Conservation (phyloP, 2,797 vertebrate genomes). For the Myotis daubentonii region DNA sequence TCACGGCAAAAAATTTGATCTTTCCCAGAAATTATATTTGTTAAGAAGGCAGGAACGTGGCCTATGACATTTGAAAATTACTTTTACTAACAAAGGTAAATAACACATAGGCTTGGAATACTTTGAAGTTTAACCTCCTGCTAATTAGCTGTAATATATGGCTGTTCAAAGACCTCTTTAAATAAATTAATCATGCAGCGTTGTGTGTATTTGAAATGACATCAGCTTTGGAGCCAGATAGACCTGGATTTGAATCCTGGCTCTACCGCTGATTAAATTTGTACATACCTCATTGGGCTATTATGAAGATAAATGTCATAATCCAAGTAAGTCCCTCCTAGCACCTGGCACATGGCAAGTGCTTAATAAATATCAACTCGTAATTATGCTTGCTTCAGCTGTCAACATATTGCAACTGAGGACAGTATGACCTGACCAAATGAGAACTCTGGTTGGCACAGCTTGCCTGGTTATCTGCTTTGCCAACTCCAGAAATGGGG, state of each 20-base stretch:
- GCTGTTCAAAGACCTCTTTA: constrained; percentile 51
- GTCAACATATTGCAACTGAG: constrained; percentile 55
- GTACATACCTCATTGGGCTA: constrained; percentile 22
- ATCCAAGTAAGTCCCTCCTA: constrained; percentile 16
- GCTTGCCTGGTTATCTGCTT: constrained; percentile 28
- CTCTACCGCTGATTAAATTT: constrained; percentile 38
- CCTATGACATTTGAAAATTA: constrained; percentile 21
- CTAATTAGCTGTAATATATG: constrained; percentile 17
- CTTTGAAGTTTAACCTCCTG: constrained; percentile 51
- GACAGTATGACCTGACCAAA: constrained; percentile 50
- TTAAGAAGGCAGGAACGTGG: constrained; percentile 44
- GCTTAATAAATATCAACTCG: constrained; percentile 64
- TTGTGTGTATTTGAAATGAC: constrained; percentile 65
- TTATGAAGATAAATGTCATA: constrained; percentile 53
- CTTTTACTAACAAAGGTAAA: constrained; percentile 47
- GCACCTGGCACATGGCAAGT: constrained; percentile 48
- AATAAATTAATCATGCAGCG: constrained; percentile 61
- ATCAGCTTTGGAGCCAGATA: constrained; percentile 53
- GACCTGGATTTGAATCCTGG: constrained; percentile 61
- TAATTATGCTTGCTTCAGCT: constrained; percentile 60
- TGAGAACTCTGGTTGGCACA: constrained; percentile 39
- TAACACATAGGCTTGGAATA: constrained; percentile 32
- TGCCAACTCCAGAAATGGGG: constrained; percentile 37
- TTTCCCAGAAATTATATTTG: constrained; percentile 20
- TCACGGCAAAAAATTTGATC: not conserved